phyloP scores from a whole-genome alignment of 2,797 vertebrate genomes.

The Leuciscus waleckii region DNA sequence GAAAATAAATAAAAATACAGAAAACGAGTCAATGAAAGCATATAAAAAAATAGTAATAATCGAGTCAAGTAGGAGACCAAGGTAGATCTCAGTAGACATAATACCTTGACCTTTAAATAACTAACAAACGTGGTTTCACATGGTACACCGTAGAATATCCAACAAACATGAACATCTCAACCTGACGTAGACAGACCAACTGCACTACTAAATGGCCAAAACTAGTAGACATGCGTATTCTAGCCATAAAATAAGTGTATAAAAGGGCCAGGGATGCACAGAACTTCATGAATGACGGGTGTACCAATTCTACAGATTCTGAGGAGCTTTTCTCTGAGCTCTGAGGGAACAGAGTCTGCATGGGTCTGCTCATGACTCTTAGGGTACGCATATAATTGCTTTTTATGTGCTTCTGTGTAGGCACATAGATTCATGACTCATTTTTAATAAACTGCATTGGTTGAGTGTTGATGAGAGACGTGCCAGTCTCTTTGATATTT shows the following conservation, averaged over 20 bases:
- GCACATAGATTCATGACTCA: neutral
- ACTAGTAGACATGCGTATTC: neutral
- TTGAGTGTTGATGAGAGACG: neutral
- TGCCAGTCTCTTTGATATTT: neutral
- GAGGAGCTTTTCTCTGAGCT: neutral
- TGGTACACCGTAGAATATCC: neutral
- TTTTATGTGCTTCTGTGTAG: neutral
- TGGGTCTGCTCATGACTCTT: neutral
- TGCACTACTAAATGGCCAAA: neutral
- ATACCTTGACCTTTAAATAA: neutral
- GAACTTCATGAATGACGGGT: neutral
- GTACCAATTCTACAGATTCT: neutral
- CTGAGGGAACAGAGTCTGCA: neutral
- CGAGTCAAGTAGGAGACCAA: neutral
- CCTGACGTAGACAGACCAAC: neutral
- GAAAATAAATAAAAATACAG: slow-evolving; percentile 42
- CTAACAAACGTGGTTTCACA: neutral
- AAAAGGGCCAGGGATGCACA: no score
- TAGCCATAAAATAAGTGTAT: neutral
- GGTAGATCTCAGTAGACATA: neutral
- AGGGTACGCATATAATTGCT: neutral
- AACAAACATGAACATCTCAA: neutral
- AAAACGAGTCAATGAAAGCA: neutral
- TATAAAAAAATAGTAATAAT: neutral
- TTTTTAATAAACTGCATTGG: neutral